Evolutionary conservation across 2,797 vertebrate genomes (phyloP).

Genomic region (Pogonophryne albipinna): DNA sequence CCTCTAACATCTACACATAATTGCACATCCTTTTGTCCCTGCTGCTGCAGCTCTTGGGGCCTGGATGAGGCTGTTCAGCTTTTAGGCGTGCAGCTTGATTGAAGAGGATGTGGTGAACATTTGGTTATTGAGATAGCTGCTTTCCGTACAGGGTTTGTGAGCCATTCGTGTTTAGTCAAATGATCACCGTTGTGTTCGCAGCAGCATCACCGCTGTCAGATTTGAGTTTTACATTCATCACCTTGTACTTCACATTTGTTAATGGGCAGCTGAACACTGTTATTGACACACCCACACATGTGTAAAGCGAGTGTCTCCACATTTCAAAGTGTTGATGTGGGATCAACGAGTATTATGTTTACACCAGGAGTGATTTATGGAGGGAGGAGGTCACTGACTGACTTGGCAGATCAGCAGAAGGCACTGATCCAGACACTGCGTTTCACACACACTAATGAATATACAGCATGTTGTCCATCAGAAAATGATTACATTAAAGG

Average conservation of each 20-base stretch:
- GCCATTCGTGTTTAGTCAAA: constrained; percentile 33
- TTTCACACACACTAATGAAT: constrained; percentile 17
- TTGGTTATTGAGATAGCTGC: constrained; percentile 47
- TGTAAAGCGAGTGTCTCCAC: background rate
- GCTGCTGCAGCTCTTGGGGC: background rate
- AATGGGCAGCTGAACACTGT: constrained; percentile 1
- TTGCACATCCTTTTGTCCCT: constrained; percentile 30
- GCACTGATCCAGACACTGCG: background rate
- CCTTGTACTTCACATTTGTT: background rate
- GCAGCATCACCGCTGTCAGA: background rate
- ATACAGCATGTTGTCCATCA: background rate
- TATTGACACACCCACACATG: background rate
- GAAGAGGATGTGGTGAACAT: constrained; percentile 69
- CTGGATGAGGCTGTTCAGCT: constrained; percentile 7
- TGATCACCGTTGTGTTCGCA: background rate
- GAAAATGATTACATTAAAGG: constrained; percentile 22
- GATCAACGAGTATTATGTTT: constrained; percentile 5
- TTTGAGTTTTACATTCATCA: background rate
- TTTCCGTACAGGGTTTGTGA: constrained; percentile 20
- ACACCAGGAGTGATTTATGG: constrained; percentile 3
- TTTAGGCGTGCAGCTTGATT: constrained; percentile 16
- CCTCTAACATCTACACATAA: constrained; percentile 25
- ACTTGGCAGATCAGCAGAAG: constrained; percentile 35
- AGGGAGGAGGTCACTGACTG: constrained; percentile 16
- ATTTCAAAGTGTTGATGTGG: background rate